Evolutionary conservation across 2,113 vertebrate species (phyloP).

Genomic region (Scomber japonicus): DNA sequence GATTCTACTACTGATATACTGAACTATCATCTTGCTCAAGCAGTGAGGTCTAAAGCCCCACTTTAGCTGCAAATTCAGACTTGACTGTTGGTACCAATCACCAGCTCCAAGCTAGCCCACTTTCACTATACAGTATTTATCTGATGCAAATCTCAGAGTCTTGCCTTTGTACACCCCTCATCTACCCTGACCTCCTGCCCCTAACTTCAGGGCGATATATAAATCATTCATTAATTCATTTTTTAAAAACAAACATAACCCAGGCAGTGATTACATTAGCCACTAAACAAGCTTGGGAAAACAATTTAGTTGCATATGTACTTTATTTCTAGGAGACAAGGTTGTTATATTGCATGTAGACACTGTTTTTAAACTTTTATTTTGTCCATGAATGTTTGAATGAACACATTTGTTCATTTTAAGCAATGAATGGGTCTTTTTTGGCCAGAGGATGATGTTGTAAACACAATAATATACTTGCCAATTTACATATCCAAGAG

Average conservation of each 20-base stretch:
- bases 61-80: not conserved
- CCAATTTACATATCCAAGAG: not conserved
- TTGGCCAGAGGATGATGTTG: not conserved
- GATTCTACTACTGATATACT: slow-evolving; percentile 3
- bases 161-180: no score
- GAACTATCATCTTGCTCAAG: slow-evolving; percentile 13
- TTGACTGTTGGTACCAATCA: not conserved
- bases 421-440: not conserved
- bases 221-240: no score
- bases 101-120: not conserved
- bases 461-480: not conserved
- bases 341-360: not conserved
- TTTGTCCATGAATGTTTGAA: not conserved
- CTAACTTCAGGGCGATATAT: no score
- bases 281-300: no score
- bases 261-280: no score
- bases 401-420: not conserved
- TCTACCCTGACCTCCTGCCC: no score
- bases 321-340: no score
- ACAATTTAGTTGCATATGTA: no score
- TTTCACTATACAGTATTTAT: not conserved
- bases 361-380: not conserved
- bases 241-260: no score
- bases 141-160: no score
- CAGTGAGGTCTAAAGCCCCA: not conserved